These are phyloP conservation scores for Patella pellucida DNA, from an alignment of 2,888 invertebrate genomes.

Conservation along the genomic window DNA sequence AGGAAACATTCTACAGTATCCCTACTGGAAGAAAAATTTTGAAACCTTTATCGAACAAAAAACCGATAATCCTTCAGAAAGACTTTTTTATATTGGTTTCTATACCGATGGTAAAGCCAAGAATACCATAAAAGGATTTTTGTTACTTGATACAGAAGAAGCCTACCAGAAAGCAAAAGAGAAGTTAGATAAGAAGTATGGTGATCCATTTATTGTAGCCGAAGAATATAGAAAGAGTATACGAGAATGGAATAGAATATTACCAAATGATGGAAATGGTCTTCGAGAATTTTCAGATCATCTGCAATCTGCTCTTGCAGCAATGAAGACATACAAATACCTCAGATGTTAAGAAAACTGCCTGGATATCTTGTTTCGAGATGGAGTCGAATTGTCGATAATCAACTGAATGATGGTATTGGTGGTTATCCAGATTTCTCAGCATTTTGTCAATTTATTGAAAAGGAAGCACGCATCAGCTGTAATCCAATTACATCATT, in stretches of 20 bases:
- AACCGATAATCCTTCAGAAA: too few relatives aligned
- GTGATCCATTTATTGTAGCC: background rate
- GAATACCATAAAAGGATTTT: too few relatives aligned
- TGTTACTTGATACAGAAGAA: background rate
- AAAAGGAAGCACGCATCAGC: background rate
- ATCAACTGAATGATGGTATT: background rate
- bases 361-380: background rate
- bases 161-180: background rate
- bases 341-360: background rate
- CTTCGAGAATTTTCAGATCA: background rate
- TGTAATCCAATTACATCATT: background rate
- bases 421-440: background rate
- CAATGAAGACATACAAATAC: background rate
- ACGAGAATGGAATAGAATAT: background rate
- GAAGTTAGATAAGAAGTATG: background rate
- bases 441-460: background rate
- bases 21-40: too few relatives aligned
- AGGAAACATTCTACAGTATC: too few relatives aligned
- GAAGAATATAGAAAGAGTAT: background rate
- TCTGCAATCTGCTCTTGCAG: background rate
- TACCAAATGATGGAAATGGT: slow-evolving; percentile 3
- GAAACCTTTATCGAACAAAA: too few relatives aligned
- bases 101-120: too few relatives aligned
- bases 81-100: too few relatives aligned
- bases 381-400: background rate